phyloP scores from a whole-genome alignment of 2,113 vertebrate species.

The Peromyscus polionotus region DNA sequence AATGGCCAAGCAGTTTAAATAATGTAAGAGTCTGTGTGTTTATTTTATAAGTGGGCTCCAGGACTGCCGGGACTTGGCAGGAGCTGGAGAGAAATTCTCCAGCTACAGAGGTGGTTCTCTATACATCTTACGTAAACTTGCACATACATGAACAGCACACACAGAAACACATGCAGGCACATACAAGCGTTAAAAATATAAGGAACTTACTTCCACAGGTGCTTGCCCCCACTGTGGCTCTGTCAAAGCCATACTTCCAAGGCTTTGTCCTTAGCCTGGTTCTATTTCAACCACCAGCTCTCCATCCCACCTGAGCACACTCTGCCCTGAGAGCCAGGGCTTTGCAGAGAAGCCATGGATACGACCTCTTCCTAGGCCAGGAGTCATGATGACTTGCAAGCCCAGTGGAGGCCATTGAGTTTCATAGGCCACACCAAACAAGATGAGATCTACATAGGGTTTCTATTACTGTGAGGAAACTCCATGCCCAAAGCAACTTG shows the following conservation, averaged over 20 bases:
- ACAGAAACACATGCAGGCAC: neutral
- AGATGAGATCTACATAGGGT: neutral
- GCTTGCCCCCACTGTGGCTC: neutral
- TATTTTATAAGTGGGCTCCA: no score
- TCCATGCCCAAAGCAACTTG: neutral
- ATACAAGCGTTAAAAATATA: neutral
- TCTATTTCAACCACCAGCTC: neutral
- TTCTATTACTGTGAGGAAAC: neutral
- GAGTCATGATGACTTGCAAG: rapidly evolving
- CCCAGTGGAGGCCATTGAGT: rapidly evolving
- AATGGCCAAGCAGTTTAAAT: no score
- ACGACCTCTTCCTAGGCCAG: no score
- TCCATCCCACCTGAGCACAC: neutral
- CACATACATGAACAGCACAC: neutral
- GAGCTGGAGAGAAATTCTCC: no score
- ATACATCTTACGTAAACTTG: neutral
- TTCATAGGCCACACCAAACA: neutral
- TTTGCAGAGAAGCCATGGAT: neutral
- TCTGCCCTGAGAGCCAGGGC: neutral
- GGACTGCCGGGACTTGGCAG: no score
- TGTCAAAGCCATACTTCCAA: no score
- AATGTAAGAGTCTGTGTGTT: no score
- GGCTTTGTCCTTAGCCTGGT: neutral
- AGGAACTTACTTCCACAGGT: neutral
- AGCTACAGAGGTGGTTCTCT: neutral